These are phyloP conservation scores for Bombylius major DNA, from an alignment of 2,888 invertebrate genomes.

Conservation along the genomic window DNA sequence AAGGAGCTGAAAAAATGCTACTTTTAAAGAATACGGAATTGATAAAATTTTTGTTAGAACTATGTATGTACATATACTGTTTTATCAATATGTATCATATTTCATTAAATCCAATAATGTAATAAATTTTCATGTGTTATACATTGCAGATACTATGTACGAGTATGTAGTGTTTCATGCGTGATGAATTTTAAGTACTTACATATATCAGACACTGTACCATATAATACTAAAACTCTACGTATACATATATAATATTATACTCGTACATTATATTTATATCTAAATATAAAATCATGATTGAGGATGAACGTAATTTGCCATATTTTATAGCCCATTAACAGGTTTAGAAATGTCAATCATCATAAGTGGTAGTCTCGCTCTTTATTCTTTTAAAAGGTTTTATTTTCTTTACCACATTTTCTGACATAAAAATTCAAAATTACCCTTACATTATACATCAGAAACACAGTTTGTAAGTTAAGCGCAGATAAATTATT, in stretches of 20 bases:
- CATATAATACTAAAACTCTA: too few relatives aligned
- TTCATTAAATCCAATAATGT: constrained; percentile 16
- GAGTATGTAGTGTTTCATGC: too few relatives aligned
- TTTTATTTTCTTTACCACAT: too few relatives aligned
- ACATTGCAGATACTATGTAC: not conserved
- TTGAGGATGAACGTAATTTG: constrained; percentile 21
- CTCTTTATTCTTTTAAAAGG: constrained; percentile 12
- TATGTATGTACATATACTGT: too few relatives aligned
- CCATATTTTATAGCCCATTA: constrained; percentile 23
- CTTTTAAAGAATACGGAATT: too few relatives aligned
- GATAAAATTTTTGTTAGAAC: too few relatives aligned
- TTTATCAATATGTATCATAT: too few relatives aligned
- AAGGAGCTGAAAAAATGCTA: too few relatives aligned
- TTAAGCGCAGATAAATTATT: too few relatives aligned
- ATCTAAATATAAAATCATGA: constrained; percentile 4
- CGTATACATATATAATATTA: not conserved
- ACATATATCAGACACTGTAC: constrained; percentile 14
- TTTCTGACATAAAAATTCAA: too few relatives aligned
- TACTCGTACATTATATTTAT: not conserved
- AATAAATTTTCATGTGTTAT: constrained; percentile 18
- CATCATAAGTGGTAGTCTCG: constrained; percentile 23
- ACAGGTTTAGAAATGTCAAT: constrained; percentile 24
- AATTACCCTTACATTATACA: too few relatives aligned
- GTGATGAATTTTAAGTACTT: not conserved
- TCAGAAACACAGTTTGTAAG: too few relatives aligned